Evolutionary conservation across 1,140 invertebrate genomes (phyloP).

Genomic region (Dryas iulia): DNA sequence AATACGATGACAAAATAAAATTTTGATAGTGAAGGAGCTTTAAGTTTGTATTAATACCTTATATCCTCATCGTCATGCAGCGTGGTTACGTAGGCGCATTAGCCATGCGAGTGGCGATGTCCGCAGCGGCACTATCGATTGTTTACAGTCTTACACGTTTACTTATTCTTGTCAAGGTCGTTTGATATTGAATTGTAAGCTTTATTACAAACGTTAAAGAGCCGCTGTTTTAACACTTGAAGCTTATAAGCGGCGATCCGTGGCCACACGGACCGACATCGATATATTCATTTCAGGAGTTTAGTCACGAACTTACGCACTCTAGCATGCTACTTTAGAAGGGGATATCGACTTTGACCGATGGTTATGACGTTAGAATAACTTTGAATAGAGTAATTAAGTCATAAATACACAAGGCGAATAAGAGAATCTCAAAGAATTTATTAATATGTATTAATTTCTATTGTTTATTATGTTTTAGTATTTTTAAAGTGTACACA

Average conservation of each 20-base stretch:
- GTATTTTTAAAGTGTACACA: conserved; percentile 15
- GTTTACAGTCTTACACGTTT: conserved; percentile 57
- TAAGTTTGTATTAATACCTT: conserved; percentile 46
- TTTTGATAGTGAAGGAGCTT: conserved; percentile 58
- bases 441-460: conserved; percentile 44
- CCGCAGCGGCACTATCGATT: conserved; percentile 62
- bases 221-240: conserved; percentile 2
- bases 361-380: conserved; percentile 75
- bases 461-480: conserved; percentile 20
- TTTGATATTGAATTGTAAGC: conserved; percentile 37
- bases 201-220: conserved; percentile 42
- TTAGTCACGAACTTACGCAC: conserved; percentile 67
- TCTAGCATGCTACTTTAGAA: conserved; percentile 58
- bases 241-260: conserved; percentile 9
- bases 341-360: conserved; percentile 68
- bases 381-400: conserved; percentile 76
- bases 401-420: conserved; percentile 60
- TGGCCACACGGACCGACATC: conserved; percentile 57
- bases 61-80: conserved; percentile 67
- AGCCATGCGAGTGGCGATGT: conserved; percentile 59
- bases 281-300: conserved; percentile 71
- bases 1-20: conserved; percentile 54
- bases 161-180: conserved; percentile 42
- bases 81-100: conserved; percentile 58
- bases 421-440: conserved; percentile 50